A percentile compares a stretch with the other conserved stretches of the same genome.
These are phyloP conservation scores for Muscicapa striata DNA, from an alignment of 2,797 vertebrate species.

Conservation along the genomic window DNA sequence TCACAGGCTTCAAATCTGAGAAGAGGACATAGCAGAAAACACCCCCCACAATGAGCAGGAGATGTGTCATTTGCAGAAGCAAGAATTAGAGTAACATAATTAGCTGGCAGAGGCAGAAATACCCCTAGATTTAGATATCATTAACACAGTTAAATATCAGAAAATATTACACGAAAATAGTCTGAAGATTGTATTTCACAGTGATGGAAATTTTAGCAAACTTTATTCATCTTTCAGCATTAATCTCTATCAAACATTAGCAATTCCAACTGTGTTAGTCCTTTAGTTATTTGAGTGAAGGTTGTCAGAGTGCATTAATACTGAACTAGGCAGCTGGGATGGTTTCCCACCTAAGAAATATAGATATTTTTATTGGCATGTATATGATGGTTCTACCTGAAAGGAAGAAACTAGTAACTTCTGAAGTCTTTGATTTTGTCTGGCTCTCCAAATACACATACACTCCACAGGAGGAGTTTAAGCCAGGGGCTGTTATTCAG, in stretches of 20 bases:
- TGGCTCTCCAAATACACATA: neutral
- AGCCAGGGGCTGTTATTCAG: neutral
- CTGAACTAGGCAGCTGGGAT: neutral
- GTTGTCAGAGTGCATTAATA: neutral
- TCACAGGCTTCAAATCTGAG: neutral
- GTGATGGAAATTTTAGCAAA: neutral
- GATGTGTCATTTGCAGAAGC: neutral
- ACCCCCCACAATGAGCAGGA: neutral
- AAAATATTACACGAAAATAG: neutral
- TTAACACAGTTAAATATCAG: neutral
- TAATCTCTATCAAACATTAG: neutral
- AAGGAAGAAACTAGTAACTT: neutral
- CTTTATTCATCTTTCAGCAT: neutral
- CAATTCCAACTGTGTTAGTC: neutral
- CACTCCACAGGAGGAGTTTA: neutral
- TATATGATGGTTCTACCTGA: neutral
- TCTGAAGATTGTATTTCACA: neutral
- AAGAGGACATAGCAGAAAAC: neutral
- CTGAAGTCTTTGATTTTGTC: neutral
- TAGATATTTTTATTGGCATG: neutral
- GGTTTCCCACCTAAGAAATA: neutral
- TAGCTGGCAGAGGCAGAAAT: constrained; percentile 6
- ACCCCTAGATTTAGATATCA: neutral
- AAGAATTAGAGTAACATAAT: neutral
- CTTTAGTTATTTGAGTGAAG: neutral